Conservation (phyloP, 2,113 vertebrate species). For the Talpa occidentalis region DNA sequence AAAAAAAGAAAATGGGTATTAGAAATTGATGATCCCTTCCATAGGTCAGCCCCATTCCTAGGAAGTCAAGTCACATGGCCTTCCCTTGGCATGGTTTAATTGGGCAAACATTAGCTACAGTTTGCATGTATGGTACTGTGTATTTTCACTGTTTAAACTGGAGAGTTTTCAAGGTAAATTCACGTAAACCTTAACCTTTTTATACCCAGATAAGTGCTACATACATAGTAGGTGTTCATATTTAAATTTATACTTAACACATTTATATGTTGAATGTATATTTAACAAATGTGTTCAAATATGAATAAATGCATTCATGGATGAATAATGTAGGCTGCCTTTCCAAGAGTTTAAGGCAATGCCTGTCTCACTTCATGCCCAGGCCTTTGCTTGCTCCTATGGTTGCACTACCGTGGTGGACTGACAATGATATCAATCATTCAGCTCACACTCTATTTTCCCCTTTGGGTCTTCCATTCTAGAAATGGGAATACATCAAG, state of each 20-base stretch:
- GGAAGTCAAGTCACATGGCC: background rate
- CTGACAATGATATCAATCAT: background rate
- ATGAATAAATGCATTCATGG: background rate
- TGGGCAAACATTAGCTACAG: background rate
- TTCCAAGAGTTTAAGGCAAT: background rate
- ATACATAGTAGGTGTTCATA: background rate
- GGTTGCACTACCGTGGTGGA: background rate
- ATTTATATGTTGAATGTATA: background rate
- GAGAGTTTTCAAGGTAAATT: constrained; percentile 12
- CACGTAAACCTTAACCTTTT: background rate
- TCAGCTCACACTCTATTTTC: background rate
- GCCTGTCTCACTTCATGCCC: background rate
- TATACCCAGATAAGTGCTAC: background rate
- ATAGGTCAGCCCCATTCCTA: background rate
- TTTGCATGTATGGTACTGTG: background rate
- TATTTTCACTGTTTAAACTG: background rate
- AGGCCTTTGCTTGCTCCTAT: background rate
- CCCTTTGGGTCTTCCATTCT: background rate
- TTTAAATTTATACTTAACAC: constrained; percentile 26
- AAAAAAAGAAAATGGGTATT: background rate
- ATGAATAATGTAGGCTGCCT: background rate
- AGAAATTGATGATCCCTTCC: background rate
- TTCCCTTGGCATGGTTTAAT: background rate
- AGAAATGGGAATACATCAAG: background rate
- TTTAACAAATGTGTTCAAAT: background rate